These are phyloP conservation scores for Clupea harengus DNA, from an alignment of 2,113 vertebrate species.

Conservation along the genomic window DNA sequence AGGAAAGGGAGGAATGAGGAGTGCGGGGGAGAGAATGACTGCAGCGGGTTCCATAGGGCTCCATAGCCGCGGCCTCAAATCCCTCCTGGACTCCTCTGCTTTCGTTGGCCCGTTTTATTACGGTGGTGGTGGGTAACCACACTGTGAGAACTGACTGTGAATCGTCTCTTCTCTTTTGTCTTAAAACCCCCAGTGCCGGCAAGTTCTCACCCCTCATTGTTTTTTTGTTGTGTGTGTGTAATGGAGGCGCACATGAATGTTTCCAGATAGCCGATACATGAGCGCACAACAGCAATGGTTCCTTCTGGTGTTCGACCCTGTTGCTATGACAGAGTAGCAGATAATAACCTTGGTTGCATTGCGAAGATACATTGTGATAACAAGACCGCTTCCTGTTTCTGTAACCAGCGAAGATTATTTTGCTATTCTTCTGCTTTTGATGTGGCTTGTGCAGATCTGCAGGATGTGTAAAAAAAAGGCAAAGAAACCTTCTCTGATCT, in stretches of 20 bases:
- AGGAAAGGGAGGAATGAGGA: conserved; percentile 50
- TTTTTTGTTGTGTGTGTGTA: neutral
- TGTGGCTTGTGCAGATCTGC: neutral
- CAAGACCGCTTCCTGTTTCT: neutral
- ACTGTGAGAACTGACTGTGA: neutral
- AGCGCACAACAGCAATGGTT: neutral
- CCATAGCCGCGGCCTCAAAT: too few relatives aligned
- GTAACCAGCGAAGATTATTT: neutral
- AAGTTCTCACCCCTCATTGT: neutral
- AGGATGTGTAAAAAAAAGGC: neutral
- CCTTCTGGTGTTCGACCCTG: neutral
- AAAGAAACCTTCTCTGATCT: neutral
- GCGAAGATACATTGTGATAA: neutral
- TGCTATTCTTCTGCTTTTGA: neutral
- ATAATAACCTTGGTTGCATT: neutral
- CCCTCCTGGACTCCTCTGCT: neutral
- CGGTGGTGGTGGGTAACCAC: neutral
- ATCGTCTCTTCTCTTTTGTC: neutral
- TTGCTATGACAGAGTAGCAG: neutral
- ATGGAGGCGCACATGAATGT: too few relatives aligned
- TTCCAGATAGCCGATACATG: too few relatives aligned
- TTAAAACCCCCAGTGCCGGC: neutral
- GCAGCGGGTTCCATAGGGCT: too few relatives aligned
- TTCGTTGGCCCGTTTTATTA: neutral
- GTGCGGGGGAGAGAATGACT: conserved; percentile 37